These are phyloP conservation scores for Cheilosia impressa DNA, from an alignment of 2,888 invertebrate genomes.

Conservation along the genomic window DNA sequence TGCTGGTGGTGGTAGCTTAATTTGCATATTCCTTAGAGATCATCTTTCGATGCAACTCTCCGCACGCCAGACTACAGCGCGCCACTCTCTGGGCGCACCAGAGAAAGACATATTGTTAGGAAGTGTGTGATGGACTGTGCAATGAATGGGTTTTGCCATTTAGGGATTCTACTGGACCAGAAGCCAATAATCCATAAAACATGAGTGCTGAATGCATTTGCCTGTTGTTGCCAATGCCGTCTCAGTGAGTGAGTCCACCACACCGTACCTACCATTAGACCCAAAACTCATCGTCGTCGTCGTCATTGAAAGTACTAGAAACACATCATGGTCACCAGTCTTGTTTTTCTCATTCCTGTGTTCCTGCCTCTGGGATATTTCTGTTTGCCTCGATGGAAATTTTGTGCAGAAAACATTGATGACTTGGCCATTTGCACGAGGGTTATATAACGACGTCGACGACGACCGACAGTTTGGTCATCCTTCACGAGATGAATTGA, in stretches of 20 bases:
- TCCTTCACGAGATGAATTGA: conserved; percentile 60
- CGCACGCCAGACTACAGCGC: conserved; percentile 15
- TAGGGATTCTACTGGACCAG: conserved; percentile 39
- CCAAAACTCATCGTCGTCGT: conserved; percentile 14
- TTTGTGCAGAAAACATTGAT: conserved; percentile 66
- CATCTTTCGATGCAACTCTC: conserved; percentile 35
- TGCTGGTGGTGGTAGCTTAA: conserved; percentile 19
- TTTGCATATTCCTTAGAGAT: conserved; percentile 62
- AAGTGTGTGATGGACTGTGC: conserved; percentile 57
- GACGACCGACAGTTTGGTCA: conserved; percentile 47
- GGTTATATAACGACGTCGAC: conserved; percentile 20
- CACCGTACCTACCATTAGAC: conserved; percentile 18
- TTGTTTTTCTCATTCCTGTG: conserved; percentile 27
- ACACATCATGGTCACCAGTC: conserved; percentile 27
- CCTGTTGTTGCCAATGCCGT: conserved; percentile 58
- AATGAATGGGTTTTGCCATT: conserved; percentile 43
- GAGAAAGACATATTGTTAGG: conserved; percentile 42
- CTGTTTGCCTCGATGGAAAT: conserved; percentile 65
- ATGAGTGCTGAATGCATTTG: conserved; percentile 68
- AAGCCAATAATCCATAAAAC: conserved; percentile 74
- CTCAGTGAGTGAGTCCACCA: conserved; percentile 36
- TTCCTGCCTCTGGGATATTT: conserved; percentile 45
- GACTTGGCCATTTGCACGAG: conserved; percentile 71
- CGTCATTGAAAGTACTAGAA: conserved; percentile 5
- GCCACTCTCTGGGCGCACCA: neutral